Evolutionary conservation across 2,888 invertebrate species (phyloP).

Genomic region (Eupithecia pulchellata): DNA sequence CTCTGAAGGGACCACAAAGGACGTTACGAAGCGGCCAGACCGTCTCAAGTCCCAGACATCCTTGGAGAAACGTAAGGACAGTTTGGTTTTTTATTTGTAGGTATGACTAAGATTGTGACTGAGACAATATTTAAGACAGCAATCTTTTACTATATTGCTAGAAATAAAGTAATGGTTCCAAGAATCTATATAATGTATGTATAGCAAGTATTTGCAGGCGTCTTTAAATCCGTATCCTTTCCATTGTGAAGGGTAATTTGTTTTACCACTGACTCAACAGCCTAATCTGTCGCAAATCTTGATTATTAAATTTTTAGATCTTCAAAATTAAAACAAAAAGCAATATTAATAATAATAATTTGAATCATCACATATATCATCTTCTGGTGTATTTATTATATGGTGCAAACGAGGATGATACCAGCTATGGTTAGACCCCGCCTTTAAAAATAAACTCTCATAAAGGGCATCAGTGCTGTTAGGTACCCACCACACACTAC

Average conservation of each 20-base stretch:
- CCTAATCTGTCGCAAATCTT: neutral
- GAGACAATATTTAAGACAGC: neutral
- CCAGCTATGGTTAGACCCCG: too few species aligned
- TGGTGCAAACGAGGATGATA: too few species aligned
- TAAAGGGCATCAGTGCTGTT: too few species aligned
- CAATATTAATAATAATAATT: neutral
- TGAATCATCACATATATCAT: too few species aligned
- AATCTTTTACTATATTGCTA: neutral
- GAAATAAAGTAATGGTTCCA: neutral
- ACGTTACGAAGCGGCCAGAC: slow-evolving; percentile 34
- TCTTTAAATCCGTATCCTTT: neutral
- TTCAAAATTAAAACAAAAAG: neutral
- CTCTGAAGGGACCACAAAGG: slow-evolving; percentile 29
- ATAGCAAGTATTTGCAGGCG: neutral
- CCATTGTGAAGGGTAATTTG: neutral
- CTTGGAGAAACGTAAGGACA: neutral
- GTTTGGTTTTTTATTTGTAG: neutral
- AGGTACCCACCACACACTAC: too few species aligned
- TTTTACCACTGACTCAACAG: neutral
- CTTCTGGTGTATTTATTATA: too few species aligned
- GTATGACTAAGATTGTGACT: neutral
- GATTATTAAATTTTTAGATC: neutral
- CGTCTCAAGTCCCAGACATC: slow-evolving; percentile 34
- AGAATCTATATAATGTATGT: neutral
- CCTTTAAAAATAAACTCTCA: too few species aligned